Conservation (phyloP, 2,797 vertebrate genomes). For the Pitangus sulphuratus region DNA sequence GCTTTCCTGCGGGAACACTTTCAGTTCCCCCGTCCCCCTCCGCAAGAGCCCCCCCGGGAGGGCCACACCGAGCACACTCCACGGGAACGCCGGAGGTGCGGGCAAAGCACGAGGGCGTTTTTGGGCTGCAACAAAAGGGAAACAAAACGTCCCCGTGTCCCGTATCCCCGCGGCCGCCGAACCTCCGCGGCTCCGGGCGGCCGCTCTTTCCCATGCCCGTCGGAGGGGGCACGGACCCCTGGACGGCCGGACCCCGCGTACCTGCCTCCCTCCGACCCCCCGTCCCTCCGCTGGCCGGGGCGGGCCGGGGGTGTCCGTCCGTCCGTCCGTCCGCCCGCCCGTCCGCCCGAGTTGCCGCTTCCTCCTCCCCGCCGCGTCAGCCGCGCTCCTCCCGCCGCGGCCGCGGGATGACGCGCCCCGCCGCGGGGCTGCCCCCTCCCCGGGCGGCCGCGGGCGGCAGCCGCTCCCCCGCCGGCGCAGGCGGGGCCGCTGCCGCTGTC, state of each 20-base stretch:
- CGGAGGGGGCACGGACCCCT: neutral
- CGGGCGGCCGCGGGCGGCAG: neutral
- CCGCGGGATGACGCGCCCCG: neutral
- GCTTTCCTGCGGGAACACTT: neutral
- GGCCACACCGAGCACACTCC: neutral
- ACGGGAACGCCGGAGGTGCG: fast-evolving
- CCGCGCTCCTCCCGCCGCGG: slow-evolving; percentile 3
- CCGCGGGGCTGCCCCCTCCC: neutral
- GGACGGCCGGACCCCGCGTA: neutral
- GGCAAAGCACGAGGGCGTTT: fast-evolving
- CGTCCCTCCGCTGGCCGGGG: neutral
- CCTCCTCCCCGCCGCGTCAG: neutral
- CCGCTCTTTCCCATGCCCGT: neutral
- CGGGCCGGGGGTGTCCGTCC: neutral
- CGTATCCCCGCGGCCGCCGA: neutral
- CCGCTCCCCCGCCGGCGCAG: neutral
- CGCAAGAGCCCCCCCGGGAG: neutral
- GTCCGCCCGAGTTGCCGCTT: neutral
- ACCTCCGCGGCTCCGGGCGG: neutral
- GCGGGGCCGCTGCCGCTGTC: neutral
- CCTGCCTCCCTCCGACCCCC: neutral
- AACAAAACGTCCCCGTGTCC: neutral
- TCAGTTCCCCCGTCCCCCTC: too few species aligned
- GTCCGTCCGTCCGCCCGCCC: neutral
- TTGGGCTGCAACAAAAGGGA: neutral